phyloP scores from a whole-genome alignment of 2,113 vertebrate species.

The Neogobius melanostomus region DNA sequence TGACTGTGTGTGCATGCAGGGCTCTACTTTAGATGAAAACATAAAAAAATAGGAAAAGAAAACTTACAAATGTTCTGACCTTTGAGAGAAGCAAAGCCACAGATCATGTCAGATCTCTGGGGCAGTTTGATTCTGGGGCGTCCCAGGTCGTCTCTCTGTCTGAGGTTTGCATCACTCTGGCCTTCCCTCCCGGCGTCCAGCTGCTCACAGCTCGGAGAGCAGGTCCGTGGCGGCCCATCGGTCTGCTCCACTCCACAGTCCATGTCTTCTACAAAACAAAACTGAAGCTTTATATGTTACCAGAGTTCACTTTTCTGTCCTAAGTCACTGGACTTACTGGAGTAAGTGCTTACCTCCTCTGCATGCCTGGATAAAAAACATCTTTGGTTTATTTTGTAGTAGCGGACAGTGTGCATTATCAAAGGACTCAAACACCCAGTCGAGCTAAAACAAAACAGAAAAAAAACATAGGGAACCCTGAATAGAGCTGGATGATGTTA shows the following conservation, averaged over 20 bases:
- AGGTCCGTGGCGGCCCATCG: conserved; percentile 80
- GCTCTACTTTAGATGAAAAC: background rate
- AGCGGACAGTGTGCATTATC: conserved; percentile 90
- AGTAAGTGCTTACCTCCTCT: conserved; percentile 85
- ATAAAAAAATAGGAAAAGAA: background rate
- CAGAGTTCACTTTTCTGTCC: background rate
- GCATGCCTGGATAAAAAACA: conserved; percentile 98
- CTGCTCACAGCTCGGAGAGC: conserved; percentile 83
- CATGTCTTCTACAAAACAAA: conserved; percentile 73
- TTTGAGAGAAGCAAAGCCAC: conserved; percentile 93
- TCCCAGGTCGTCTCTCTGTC: conserved; percentile 75
- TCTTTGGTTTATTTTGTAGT: conserved; percentile 98
- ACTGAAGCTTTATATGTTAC: background rate
- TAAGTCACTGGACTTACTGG: background rate
- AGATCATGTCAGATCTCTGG: conserved; percentile 95
- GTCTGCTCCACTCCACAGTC: conserved; percentile 91
- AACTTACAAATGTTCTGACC: conserved; percentile 79
- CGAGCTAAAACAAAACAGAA: conserved; percentile 77
- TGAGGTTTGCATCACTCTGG: conserved; percentile 46
- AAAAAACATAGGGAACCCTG: background rate
- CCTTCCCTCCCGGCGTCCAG: conserved; percentile 84
- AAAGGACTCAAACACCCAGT: conserved; percentile 88
- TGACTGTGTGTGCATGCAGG: background rate
- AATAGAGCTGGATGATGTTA: background rate
- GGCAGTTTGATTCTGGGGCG: conserved; percentile 84